phyloP scores from a whole-genome alignment of 2,888 invertebrate species.

The Patella caerulea region DNA sequence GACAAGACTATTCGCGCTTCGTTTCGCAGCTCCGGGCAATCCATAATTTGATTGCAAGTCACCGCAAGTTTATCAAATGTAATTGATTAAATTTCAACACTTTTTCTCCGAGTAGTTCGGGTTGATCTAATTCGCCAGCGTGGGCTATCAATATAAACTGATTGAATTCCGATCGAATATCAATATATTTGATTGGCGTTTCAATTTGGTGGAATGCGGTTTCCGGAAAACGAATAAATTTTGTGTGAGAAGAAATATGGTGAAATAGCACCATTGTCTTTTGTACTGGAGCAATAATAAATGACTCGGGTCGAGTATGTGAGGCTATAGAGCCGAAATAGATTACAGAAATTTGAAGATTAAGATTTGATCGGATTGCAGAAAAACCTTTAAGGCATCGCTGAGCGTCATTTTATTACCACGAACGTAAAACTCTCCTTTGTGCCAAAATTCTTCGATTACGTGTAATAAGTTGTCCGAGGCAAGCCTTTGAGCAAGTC shows the following conservation, averaged over 20 bases:
- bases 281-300: neutral
- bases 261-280: neutral
- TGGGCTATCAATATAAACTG: slow-evolving; percentile 10
- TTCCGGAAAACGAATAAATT: slow-evolving; percentile 13
- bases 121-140: slow-evolving; percentile 10
- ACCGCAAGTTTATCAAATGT: slow-evolving; percentile 10
- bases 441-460: slow-evolving; percentile 10
- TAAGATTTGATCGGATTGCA: slow-evolving; percentile 4
- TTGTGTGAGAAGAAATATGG: neutral
- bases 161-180: slow-evolving; percentile 10
- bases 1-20: slow-evolving; percentile 9
- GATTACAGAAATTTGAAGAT: slow-evolving; percentile 2
- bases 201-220: slow-evolving; percentile 10
- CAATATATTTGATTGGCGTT: slow-evolving; percentile 10
- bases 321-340: neutral
- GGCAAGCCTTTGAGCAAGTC: slow-evolving; percentile 9
- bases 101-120: slow-evolving; percentile 5
- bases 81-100: slow-evolving; percentile 11
- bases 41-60: slow-evolving; percentile 11
- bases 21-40: slow-evolving; percentile 9
- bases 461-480: slow-evolving; percentile 7
- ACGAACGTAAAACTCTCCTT: slow-evolving; percentile 5
- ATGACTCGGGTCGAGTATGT: neutral
- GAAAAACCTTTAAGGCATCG: neutral
- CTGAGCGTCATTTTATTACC: slow-evolving; percentile 7